A percentile compares a stretch with the other conserved stretches of the same genome.
These are phyloP conservation scores for Boleophthalmus pectinirostris DNA, from an alignment of 2,113 vertebrate genomes.

Conservation along the genomic window DNA sequence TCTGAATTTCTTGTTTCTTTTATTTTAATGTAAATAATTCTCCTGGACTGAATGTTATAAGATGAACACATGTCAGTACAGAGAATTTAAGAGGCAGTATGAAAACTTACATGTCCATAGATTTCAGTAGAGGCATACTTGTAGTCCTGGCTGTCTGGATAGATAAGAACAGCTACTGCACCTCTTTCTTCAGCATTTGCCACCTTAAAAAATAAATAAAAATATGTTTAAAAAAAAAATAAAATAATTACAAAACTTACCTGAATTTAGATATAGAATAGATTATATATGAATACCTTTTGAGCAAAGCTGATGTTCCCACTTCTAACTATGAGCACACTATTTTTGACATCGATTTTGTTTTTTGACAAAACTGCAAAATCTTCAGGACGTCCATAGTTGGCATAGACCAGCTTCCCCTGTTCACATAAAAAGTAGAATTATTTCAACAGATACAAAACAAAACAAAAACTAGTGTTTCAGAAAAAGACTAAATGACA, in stretches of 20 bases:
- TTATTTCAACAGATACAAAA: too few relatives aligned
- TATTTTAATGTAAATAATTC: too few relatives aligned
- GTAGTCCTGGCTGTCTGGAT: conserved; percentile 66
- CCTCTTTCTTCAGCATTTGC: conserved; percentile 78
- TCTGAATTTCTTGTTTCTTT: too few relatives aligned
- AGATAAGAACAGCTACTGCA: conserved; percentile 86
- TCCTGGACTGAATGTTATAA: too few relatives aligned
- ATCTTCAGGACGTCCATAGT: conserved; percentile 83
- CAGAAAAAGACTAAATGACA: too few relatives aligned
- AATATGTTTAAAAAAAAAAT: background rate
- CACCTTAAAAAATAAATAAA: conserved; percentile 73
- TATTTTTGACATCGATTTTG: conserved; percentile 57
- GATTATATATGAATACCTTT: conserved; percentile 67
- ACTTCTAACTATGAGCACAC: conserved; percentile 83
- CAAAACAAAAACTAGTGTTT: too few relatives aligned
- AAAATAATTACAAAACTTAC: background rate
- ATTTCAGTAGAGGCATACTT: conserved; percentile 22
- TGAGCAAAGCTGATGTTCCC: conserved; percentile 86
- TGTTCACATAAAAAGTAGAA: conserved; percentile 45
- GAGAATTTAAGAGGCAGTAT: too few relatives aligned
- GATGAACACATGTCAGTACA: too few relatives aligned
- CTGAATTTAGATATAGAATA: background rate
- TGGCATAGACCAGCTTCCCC: conserved; percentile 86
- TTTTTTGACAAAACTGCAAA: conserved; percentile 62
- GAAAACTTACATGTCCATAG: conserved; percentile 87